Conservation (phyloP, 2,888 invertebrate species). For the Torymus texanus region DNA sequence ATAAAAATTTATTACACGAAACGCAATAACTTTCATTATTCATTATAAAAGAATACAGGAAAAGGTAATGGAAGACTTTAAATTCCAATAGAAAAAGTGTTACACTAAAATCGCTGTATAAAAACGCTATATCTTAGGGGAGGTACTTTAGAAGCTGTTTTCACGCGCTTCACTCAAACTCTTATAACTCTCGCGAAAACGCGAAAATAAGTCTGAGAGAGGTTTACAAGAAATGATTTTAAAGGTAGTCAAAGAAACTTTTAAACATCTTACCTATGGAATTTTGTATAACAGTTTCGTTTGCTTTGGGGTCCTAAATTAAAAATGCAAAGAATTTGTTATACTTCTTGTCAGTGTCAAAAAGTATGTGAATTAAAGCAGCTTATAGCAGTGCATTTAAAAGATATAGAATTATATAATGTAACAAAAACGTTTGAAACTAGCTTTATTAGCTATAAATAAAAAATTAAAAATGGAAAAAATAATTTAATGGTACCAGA, state of each 20-base stretch:
- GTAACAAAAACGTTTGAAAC: too few relatives aligned
- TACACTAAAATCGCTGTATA: constrained; percentile 16
- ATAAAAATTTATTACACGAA: background rate
- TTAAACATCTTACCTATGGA: background rate
- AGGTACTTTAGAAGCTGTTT: background rate
- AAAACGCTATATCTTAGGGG: constrained; percentile 1
- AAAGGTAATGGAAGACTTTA: constrained; percentile 1
- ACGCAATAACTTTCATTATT: constrained; percentile 3
- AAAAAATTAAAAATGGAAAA: too few relatives aligned
- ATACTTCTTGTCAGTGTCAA: too few relatives aligned
- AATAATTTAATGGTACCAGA: too few relatives aligned
- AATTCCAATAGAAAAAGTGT: constrained; percentile 16
- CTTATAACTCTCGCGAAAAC: constrained; percentile 15
- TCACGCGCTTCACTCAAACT: constrained; percentile 27
- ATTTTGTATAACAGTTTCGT: too few relatives aligned
- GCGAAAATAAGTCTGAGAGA: constrained; percentile 25
- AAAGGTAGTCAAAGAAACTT: constrained; percentile 28
- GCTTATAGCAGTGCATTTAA: too few relatives aligned
- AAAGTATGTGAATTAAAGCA: too few relatives aligned
- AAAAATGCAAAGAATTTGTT: too few relatives aligned
- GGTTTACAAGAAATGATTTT: constrained; percentile 10
- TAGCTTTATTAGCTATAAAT: too few relatives aligned
- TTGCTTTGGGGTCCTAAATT: too few relatives aligned
- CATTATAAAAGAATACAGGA: background rate
- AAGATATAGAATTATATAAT: too few relatives aligned